phyloP scores from a whole-genome alignment of 2,113 vertebrate species.

The Eurypyga helias region DNA sequence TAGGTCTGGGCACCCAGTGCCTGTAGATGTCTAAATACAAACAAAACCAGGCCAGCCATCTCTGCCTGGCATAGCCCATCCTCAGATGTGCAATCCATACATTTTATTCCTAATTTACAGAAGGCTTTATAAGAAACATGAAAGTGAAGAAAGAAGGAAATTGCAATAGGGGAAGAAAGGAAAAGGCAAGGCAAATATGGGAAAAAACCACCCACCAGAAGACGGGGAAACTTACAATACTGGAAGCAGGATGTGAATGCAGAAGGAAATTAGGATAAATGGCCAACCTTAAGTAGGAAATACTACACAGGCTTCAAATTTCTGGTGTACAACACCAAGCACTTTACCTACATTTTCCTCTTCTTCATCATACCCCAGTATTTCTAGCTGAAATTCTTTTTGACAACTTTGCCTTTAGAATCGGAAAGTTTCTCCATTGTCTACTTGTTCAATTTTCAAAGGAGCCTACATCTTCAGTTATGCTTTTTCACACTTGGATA shows the following conservation, averaged over 20 bases:
- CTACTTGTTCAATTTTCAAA: neutral
- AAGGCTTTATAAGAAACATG: neutral
- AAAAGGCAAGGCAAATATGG: neutral
- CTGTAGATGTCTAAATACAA: neutral
- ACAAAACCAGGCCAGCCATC: neutral
- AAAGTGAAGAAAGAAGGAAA: neutral
- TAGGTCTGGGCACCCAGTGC: neutral
- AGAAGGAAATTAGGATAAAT: neutral
- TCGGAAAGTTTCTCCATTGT: neutral
- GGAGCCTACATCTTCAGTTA: accelerated
- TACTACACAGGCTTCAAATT: neutral
- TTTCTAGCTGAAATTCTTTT: neutral
- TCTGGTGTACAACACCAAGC: neutral
- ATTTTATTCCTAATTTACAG: neutral
- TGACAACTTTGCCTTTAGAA: neutral
- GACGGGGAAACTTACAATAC: neutral
- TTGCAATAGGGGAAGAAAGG: neutral
- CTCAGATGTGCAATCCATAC: neutral
- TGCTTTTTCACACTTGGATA: neutral
- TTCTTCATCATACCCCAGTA: neutral
- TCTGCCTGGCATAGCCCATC: neutral
- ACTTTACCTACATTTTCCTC: neutral
- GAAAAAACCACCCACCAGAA: neutral
- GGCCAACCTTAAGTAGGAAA: neutral
- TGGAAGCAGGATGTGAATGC: neutral